phyloP scores from a whole-genome alignment of 2,113 vertebrate genomes.

The Prochilodus magdalenae region DNA sequence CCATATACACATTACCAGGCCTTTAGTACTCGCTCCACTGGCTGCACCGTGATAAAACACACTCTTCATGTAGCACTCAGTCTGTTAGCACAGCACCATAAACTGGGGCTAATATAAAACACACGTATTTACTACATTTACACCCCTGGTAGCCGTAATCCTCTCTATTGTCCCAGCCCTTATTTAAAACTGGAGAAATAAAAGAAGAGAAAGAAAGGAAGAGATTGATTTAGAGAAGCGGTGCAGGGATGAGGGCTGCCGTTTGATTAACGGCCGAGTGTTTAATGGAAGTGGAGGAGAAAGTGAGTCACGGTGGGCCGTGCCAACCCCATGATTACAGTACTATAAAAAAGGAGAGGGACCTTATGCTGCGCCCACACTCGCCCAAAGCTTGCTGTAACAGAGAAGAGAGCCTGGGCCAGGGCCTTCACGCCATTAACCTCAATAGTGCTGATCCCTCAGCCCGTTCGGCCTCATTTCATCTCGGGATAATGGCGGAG shows the following conservation, averaged over 20 bases:
- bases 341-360: constrained; percentile 45
- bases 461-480: constrained; percentile 27
- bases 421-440: constrained; percentile 36
- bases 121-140: neutral
- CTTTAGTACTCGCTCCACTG: too few relatives aligned
- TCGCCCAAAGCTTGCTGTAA: constrained; percentile 22
- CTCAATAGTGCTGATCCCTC: constrained; percentile 32
- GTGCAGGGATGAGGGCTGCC: constrained; percentile 14
- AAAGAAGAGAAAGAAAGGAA: neutral
- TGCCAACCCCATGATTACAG: constrained; percentile 51
- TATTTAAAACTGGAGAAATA: neutral
- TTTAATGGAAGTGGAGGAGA: constrained; percentile 52
- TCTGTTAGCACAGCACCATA: too few relatives aligned
- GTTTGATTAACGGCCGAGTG: constrained; percentile 46
- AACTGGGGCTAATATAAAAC: neutral
- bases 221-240: constrained; percentile 17
- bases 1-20: too few relatives aligned
- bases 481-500: neutral
- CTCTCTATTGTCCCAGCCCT: neutral
- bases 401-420: constrained; percentile 9
- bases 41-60: too few relatives aligned
- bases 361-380: constrained; percentile 29
- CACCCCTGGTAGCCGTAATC: neutral
- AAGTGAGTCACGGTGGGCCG: constrained; percentile 38
- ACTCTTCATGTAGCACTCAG: too few relatives aligned